Percentiles rank a stretch among this genome's conserved stretches.
Evolutionary conservation across 2,113 vertebrate genomes (phyloP).

Genomic region (Calyptommatus sinebrachiatus): DNA sequence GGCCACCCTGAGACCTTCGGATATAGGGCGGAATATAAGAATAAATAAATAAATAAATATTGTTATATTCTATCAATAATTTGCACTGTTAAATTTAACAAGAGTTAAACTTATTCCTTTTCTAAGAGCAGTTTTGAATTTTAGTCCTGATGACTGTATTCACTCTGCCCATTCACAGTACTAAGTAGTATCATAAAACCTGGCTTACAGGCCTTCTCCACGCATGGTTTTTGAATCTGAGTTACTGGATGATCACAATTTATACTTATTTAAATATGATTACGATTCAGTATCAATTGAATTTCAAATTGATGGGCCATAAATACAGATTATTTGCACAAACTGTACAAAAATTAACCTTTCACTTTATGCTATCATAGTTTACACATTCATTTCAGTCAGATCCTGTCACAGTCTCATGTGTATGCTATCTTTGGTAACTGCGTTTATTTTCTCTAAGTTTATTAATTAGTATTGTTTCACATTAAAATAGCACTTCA

Average conservation of each 20-base stretch:
- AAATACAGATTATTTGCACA: not conserved
- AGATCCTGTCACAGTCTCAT: not conserved
- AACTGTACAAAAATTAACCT: not conserved
- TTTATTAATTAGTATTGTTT: constrained; percentile 1
- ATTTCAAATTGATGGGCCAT: not conserved
- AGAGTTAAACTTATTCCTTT: not conserved
- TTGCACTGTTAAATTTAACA: not conserved
- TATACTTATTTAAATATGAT: not conserved
- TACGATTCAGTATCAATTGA: not conserved
- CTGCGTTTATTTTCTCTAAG: not conserved
- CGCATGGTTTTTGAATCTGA: not conserved
- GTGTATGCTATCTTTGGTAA: not conserved
- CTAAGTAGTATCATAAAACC: not conserved
- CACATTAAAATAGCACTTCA: not conserved
- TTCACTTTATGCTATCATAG: not conserved
- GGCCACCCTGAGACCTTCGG: too few species aligned
- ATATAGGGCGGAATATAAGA: too few species aligned
- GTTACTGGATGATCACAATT: not conserved
- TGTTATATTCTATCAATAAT: not conserved
- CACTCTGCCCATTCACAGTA: too few species aligned
- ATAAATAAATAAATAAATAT: too few species aligned
- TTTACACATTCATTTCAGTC: not conserved
- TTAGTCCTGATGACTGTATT: too few species aligned
- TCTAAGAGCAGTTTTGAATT: too few species aligned
- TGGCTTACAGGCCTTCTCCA: not conserved